These are phyloP conservation scores for Leptinotarsa tumamoca DNA, from an alignment of 2,888 invertebrate species.

Conservation along the genomic window DNA sequence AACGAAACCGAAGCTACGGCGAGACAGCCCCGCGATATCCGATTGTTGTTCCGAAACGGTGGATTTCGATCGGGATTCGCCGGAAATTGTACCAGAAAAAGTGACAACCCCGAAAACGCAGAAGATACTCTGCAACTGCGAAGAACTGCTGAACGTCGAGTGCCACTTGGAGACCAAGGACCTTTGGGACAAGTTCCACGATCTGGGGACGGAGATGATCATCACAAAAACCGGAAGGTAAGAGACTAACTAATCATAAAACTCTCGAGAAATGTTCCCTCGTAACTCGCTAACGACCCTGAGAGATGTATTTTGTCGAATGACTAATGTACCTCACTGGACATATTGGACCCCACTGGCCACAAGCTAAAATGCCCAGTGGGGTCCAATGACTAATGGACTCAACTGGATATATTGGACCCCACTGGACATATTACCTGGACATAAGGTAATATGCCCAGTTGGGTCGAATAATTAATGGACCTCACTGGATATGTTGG, in stretches of 20 bases:
- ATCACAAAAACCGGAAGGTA: constrained; percentile 87
- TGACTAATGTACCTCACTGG: too few species aligned
- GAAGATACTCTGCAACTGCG: constrained; percentile 73
- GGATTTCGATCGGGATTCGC: constrained; percentile 63
- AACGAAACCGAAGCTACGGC: constrained; percentile 53
- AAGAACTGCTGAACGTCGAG: constrained; percentile 74
- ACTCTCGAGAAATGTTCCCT: too few species aligned
- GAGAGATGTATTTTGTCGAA: too few species aligned
- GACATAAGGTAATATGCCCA: too few species aligned
- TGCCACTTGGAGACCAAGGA: constrained; percentile 85
- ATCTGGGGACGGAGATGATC: constrained; percentile 86
- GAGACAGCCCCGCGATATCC: constrained; percentile 61
- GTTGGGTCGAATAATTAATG: too few species aligned
- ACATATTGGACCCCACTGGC: too few species aligned
- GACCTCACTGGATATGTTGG: too few species aligned
- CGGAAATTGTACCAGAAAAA: constrained; percentile 61
- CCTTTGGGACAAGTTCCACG: constrained; percentile 84
- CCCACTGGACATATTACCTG: too few species aligned
- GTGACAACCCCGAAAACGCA: constrained; percentile 58
- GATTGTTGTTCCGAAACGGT: constrained; percentile 64
- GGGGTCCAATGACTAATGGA: too few species aligned
- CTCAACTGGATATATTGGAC: too few species aligned
- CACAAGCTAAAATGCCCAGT: too few species aligned
- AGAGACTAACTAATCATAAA: constrained; percentile 50
- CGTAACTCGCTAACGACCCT: too few species aligned